Base-by-base conservation (phyloP, 2,113 vertebrate species). In the Clarias macrocephalus region DNA sequence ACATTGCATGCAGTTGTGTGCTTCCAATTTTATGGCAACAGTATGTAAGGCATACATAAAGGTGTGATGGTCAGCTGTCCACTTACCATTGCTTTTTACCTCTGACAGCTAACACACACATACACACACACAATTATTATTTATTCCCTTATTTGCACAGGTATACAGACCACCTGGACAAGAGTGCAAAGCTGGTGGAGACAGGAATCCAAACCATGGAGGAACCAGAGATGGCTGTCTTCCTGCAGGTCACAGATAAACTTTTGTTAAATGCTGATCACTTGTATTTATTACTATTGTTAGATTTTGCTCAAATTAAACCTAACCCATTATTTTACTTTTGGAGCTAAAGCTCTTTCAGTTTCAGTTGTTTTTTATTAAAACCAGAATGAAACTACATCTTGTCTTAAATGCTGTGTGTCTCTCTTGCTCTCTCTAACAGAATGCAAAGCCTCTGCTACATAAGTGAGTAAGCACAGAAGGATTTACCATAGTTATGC, bases 161-260 rank as follows among this genome's bases (percentile, higher is more conserved):
- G 88, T 97, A 99, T 89, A 95, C 92, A 0, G 95, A 97, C 48
- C 98, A 99, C 85, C 92, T 97, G 93, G 97, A 99, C 80, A 93
- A 90, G 0, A 93, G 96, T 2, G 96, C 97, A 85, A 97, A 97
- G 92, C 91, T 98, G 85, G 96, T 99, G 75, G 97, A 99, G 92
- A 97, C 96, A 28, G 96, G 96, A 91, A 97, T 99, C 88, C 96
- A 98, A 93, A 97, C 95, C 72, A 96, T 99, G 97, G 98, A 99
- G 80, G 96, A 98, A 89, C 95, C 97, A 7, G 97, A 99, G 94
- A 98, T 99, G 97, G 97, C 97, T 0, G 90, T 97, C 86, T 99
- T 99, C 94, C 93, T 99, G 72, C 98, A 99, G 97, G 98, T 98
- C 92, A 80, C 48, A 81, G 18, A 76, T 30, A 86, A 6, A 52